These are phyloP conservation scores for Acrobasis repandana DNA, from an alignment of 2,888 invertebrate genomes.

Conservation along the genomic window DNA sequence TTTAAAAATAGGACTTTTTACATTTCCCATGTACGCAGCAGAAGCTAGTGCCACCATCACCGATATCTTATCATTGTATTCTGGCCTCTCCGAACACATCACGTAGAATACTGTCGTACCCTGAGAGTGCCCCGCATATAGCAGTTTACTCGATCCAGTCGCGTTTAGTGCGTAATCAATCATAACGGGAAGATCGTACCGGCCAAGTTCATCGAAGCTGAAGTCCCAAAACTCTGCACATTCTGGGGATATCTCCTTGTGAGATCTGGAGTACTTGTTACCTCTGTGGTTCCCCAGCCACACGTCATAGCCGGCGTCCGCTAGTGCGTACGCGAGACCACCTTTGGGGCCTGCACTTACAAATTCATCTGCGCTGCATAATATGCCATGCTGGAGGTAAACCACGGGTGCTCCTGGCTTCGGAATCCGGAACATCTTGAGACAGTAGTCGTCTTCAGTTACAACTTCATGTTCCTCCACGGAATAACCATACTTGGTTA, in stretches of 20 bases:
- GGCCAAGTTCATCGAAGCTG: slow-evolving; percentile 89
- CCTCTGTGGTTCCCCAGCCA: slow-evolving; percentile 91
- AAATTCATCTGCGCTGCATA: slow-evolving; percentile 87
- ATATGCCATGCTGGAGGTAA: slow-evolving; percentile 87
- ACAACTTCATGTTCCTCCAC: background rate
- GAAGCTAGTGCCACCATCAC: slow-evolving; percentile 84
- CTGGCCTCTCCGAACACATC: slow-evolving; percentile 80
- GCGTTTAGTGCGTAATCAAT: slow-evolving; percentile 84
- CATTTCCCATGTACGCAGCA: slow-evolving; percentile 78
- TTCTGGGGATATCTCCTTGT: slow-evolving; percentile 53
- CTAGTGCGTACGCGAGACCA: slow-evolving; percentile 80
- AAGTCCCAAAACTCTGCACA: slow-evolving; percentile 81
- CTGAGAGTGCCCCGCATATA: slow-evolving; percentile 89
- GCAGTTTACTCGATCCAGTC: slow-evolving; percentile 80
- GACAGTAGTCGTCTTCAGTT: slow-evolving; percentile 40
- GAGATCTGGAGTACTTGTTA: slow-evolving; percentile 82
- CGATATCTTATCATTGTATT: slow-evolving; percentile 84
- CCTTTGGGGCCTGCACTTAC: slow-evolving; percentile 83
- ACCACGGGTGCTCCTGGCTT: slow-evolving; percentile 69
- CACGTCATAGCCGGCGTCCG: slow-evolving; percentile 84
- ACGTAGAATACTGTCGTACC: slow-evolving; percentile 86
- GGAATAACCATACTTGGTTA: background rate
- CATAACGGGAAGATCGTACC: slow-evolving; percentile 87
- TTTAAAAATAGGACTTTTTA: slow-evolving; percentile 45
- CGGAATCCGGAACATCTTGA: slow-evolving; percentile 34